A percentile compares a stretch with the other conserved stretches of the same genome.
Conservation (phyloP, 2,797 vertebrate species). For the Melanotaenia parkinsoni region DNA sequence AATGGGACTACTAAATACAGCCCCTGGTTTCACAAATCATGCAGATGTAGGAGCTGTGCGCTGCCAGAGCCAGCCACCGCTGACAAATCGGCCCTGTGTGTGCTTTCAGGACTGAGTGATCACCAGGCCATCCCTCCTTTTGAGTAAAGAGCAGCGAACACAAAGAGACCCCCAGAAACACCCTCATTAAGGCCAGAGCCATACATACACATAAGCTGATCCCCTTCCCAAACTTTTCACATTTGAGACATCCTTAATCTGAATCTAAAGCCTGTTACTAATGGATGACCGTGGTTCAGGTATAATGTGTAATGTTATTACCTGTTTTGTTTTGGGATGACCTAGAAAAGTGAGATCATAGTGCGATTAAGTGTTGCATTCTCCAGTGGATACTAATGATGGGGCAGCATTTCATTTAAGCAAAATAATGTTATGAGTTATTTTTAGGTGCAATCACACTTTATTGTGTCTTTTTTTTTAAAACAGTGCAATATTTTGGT, state of each 20-base stretch:
- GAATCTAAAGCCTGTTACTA: slow-evolving; percentile 64
- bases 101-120: slow-evolving; percentile 82
- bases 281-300: slow-evolving; percentile 62
- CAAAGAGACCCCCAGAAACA: slow-evolving; percentile 79
- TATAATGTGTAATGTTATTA: slow-evolving; percentile 65
- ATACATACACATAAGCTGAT: slow-evolving; percentile 66
- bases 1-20: slow-evolving; percentile 83
- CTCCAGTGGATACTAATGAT: slow-evolving; percentile 52
- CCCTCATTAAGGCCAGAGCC: slow-evolving; percentile 81
- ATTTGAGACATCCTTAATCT: slow-evolving; percentile 68
- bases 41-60: slow-evolving; percentile 73
- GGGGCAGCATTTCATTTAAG: slow-evolving; percentile 42
- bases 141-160: slow-evolving; percentile 83
- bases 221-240: slow-evolving; percentile 64
- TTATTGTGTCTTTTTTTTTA: slow-evolving; percentile 51
- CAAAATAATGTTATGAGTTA: slow-evolving; percentile 18
- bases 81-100: slow-evolving; percentile 81
- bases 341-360: slow-evolving; percentile 76
- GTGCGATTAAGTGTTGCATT: slow-evolving; percentile 58
- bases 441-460: slow-evolving; percentile 46
- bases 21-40: slow-evolving; percentile 81
- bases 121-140: slow-evolving; percentile 74
- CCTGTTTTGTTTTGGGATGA: slow-evolving; percentile 58
- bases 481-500: slow-evolving; percentile 24
- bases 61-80: slow-evolving; percentile 76